Base-by-base conservation (phyloP, 2,888 invertebrate species). In the Drosophila prostipennis region DNA sequence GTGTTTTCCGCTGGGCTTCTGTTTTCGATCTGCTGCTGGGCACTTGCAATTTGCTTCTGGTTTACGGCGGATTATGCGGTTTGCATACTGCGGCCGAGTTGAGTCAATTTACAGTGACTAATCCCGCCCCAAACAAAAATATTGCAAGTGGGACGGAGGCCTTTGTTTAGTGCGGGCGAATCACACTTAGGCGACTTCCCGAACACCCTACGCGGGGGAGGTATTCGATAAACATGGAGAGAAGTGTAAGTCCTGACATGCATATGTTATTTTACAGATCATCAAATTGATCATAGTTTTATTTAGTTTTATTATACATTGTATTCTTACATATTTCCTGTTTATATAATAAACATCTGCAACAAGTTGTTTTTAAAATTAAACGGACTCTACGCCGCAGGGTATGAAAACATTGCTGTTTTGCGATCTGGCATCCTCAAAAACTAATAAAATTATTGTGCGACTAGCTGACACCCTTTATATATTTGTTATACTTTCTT, bases 51-150 rank as follows among this genome's bases (percentile, higher is more conserved):
- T 68, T 43, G 39, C 52, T 72, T 58, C 46, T 65, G 52, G 43
- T 55, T 49, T 32, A 32, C 52, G 37, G 56, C 45, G 32, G 55
- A 65, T 65, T 73, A 67, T 60, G 42, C 72, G 13, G 43, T 39
- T 45, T 32, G 36, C 51, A 68, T 71, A 45, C 13, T 67, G 42
- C 48, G 19, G 16, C 8, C 37, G 32, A 46, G 64, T 45, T 64
- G 52, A 73, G 39, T 64, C 64, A 63, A 73, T 64, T 52, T 43
- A 52, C 46, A 71, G 40, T 81, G 80, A 81, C 80, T 84, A 87
- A 84, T 87, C 60, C 59, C 55, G 55, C 74, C 70, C 71, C 71
- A 72, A 70, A 72, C 69, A 68, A 65, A 65, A 65, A 55, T 68
- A 69, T 55, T 65, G 46, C 51, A 60, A 23, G 34, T 52, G 59